phyloP scores from a whole-genome alignment of 2,113 vertebrate genomes.

The Otolemur garnettii region DNA sequence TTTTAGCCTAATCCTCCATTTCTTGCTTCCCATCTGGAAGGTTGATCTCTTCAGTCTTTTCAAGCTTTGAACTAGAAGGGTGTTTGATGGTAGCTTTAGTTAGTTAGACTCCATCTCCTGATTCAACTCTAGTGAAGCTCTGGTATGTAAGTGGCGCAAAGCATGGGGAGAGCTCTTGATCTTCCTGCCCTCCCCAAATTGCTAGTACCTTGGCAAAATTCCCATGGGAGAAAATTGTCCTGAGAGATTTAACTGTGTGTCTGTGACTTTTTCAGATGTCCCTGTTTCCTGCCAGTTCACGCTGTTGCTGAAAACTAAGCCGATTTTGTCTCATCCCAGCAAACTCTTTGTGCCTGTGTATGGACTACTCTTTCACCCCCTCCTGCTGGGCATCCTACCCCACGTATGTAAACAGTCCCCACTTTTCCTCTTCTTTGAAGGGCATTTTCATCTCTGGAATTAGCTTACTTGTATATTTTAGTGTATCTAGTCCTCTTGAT shows the following conservation, averaged over 20 bases:
- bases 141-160: not conserved
- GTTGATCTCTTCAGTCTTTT: not conserved
- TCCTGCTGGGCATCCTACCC: not conserved
- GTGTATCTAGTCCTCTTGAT: not conserved
- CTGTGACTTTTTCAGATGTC: constrained; percentile 21
- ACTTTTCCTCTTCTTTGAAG: not conserved
- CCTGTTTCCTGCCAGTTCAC: not conserved
- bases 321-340: constrained; percentile 31
- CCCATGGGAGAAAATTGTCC: not conserved
- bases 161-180: not conserved
- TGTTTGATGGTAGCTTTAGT: not conserved
- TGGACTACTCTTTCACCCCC: not conserved
- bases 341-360: not conserved
- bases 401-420: not conserved
- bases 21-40: not conserved
- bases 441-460: not conserved
- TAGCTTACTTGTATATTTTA: not conserved
- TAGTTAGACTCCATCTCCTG: constrained; percentile 5
- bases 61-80: not conserved
- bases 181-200: not conserved
- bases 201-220: not conserved
- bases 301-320: not conserved
- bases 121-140: not conserved
- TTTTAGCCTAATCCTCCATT: not conserved
- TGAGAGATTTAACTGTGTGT: constrained; percentile 42